Evolutionary conservation across 1,140 invertebrate species (phyloP).

Genomic region (Drosophila repleta): DNA sequence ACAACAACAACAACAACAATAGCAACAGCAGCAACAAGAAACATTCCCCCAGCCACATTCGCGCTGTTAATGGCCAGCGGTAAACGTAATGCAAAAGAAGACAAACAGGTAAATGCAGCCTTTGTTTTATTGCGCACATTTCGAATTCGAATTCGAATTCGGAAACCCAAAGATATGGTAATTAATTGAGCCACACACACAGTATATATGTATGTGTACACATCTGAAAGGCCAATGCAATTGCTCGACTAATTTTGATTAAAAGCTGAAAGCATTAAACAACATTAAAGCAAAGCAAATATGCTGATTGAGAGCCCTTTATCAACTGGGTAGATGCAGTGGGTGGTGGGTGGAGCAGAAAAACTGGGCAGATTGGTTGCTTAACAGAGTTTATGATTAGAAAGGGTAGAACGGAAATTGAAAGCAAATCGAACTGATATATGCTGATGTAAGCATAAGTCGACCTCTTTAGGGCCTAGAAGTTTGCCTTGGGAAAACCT

Average conservation of each 20-base stretch:
- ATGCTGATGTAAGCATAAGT: too few species aligned
- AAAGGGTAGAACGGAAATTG: too few species aligned
- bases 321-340: background rate
- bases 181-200: slow-evolving; percentile 60
- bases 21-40: slow-evolving; percentile 8
- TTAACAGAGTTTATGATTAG: too few species aligned
- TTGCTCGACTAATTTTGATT: background rate
- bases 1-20: slow-evolving; percentile 17
- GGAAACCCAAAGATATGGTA: slow-evolving; percentile 45
- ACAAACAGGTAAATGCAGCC: slow-evolving; percentile 80
- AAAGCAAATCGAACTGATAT: too few species aligned
- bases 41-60: slow-evolving; percentile 44
- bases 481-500: too few species aligned
- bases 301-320: background rate
- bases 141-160: slow-evolving; percentile 17
- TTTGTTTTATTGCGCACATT: slow-evolving; percentile 33
- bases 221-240: slow-evolving; percentile 45
- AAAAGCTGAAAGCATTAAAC: background rate
- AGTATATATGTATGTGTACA: too few species aligned
- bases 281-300: background rate
- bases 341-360: too few species aligned
- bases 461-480: too few species aligned
- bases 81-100: slow-evolving; percentile 68
- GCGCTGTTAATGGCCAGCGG: slow-evolving; percentile 65
- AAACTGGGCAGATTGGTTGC: too few species aligned